Evolutionary conservation across 2,797 vertebrate genomes (phyloP), one percentile per base, ranked within the genome.

Genomic region (Erpetoichthys calabaricus): DNA sequence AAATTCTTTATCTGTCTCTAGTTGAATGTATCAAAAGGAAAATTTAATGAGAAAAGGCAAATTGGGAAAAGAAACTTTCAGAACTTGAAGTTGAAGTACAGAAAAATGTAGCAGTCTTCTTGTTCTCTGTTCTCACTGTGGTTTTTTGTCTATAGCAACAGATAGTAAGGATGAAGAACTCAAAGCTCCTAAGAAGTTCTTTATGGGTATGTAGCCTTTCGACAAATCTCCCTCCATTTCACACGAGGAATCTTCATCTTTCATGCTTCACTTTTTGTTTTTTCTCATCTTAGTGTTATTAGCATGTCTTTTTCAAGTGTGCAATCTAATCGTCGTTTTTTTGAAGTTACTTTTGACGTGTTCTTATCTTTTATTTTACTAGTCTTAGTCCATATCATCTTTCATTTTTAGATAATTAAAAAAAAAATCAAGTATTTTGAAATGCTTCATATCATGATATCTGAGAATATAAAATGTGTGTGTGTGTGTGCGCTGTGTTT

Each of bases 131-230:
- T 71, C 69, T 67, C 65, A 66, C 25, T 25, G 25, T 25, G 25
- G 62, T 64, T 64, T 67, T 73, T 64, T 59, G 71, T 76, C 76
- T 77, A 72, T 89, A 89, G 91, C 88, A 53, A 83, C 91, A 91
- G 94, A 94, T 85, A 87, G 77, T 94, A 93, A 95, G 83, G 94
- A 97, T 62, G 94, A 94, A 84, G 94, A 93, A 76, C 65, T 90
- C 89, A 92, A 86, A 89, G 76, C 79, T 72, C 86, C 88, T 76
- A 90, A 86, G 87, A 88, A 86, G 81, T 81, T 88, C 69, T 94
- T 86, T 91, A 80, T 94, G 84, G 94, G 94, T 97, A 97, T 57
- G 94, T 97, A 97, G 84, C 71, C 51, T 68, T 64, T 54, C 1
- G 53, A 42, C 6, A 47, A 49, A 54, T 4, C 10, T 42, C 52